Evolutionary conservation across 2,797 vertebrate genomes (phyloP).

Genomic region (Lepilemur septentrionalis): DNA sequence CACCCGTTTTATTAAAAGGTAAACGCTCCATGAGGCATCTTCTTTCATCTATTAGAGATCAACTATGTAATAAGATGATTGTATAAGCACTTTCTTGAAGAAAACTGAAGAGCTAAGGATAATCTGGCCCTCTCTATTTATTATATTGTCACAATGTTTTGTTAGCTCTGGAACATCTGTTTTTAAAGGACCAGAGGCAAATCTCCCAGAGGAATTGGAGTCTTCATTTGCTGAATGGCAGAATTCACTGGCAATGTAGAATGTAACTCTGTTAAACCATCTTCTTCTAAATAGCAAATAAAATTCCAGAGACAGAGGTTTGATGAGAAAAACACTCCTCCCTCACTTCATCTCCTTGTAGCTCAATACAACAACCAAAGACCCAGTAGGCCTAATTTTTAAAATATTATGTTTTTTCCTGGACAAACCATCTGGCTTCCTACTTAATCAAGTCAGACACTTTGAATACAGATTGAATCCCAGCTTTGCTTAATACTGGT

Average conservation of each 20-base stretch:
- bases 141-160: not conserved
- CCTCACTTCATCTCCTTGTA: not conserved
- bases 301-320: not conserved
- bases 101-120: not conserved
- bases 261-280: not conserved
- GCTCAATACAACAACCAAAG: conserved; percentile 25
- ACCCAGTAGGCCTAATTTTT: not conserved
- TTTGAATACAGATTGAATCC: not conserved
- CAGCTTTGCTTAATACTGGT: not conserved
- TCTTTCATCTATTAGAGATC: not conserved
- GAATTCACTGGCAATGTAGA: not conserved
- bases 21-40: not conserved
- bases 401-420: not conserved
- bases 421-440: not conserved
- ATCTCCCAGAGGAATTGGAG: not conserved
- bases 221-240: conserved; percentile 41
- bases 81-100: not conserved
- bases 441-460: not conserved
- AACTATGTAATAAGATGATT: not conserved
- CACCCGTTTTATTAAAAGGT: not conserved
- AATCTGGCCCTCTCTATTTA: not conserved
- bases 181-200: not conserved
- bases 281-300: not conserved
- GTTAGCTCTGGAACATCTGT: not conserved
- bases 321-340: conserved; percentile 5